Base-by-base conservation (phyloP, 2,797 vertebrate genomes). In the Protonibea diacanthus region DNA sequence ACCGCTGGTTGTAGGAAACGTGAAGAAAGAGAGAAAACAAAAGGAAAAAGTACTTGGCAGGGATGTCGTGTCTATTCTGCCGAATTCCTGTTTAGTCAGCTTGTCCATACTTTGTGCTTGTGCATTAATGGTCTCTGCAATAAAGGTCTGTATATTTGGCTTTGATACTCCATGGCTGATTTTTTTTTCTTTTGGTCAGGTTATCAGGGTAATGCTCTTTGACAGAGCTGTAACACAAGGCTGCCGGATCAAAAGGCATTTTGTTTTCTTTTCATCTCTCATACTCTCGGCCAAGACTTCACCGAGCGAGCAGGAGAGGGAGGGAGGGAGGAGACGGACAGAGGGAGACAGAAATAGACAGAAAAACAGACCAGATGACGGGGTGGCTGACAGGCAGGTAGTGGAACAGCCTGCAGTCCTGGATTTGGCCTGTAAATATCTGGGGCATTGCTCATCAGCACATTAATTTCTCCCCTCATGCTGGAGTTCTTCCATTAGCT, bases 191-290 rank as follows among this genome's bases (percentile, higher is more conserved):
- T 81, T 78, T 60, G 83, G 73, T 87, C 18, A 78, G 83, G 82
- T 90, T 93, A 88, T 93, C 85, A 80, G 85, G 84, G 80, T 91
- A 92, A 93, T 89, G 74, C 81, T 87, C 85, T 78, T 40, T 89
- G 92, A 93, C 88, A 84, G 88, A 92, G 90, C 81, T 75, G 74
- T 86, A 91, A 90, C 85, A 90, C 78, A 74, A 71, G 76, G 81
- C 82, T 53, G 85, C 75, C 62, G 82, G 86, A 93, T 94, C 88
- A 91, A 89, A 91, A 88, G 74, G 66, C 81, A 84, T 90, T 93
- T 92, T 92, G 85, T 91, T 91, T 94, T 88, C 87, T 88, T 90
- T 91, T 91, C 88, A 88, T 93, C 86, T 89, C 71, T 68, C 69
- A 5, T 51, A 61, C 81, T 74, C 61, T 84, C 71, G 63, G 79